A percentile compares a stretch with the other conserved stretches of the same genome.
phyloP scores from a whole-genome alignment of 2,888 invertebrate species.

The Xestia c-nigrum region DNA sequence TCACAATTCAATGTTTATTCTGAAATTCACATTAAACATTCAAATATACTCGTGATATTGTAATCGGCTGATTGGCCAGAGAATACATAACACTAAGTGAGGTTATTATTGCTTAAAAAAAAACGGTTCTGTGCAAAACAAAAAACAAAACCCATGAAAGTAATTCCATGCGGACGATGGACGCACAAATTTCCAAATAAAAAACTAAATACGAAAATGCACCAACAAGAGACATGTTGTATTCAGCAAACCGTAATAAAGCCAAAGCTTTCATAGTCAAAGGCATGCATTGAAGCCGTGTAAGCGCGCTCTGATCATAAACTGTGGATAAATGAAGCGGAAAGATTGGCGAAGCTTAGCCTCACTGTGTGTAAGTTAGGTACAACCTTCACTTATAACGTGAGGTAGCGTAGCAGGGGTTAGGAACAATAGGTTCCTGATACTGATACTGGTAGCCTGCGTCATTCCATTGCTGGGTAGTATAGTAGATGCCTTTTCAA shows the following conservation, averaged over 20 bases:
- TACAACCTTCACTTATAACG: conserved; percentile 1
- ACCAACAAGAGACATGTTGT: conserved; percentile 17
- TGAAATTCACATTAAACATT: neutral
- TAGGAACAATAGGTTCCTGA: neutral
- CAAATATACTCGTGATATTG: too few species aligned
- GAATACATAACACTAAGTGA: too few species aligned
- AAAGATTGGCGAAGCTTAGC: conserved; percentile 54
- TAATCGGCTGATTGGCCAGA: too few species aligned
- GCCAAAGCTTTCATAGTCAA: conserved; percentile 26
- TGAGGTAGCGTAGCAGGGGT: neutral
- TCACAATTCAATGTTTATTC: too few species aligned
- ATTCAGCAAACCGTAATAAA: conserved; percentile 27
- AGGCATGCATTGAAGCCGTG: conserved; percentile 31
- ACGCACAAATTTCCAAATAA: neutral
- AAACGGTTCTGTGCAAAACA: too few species aligned
- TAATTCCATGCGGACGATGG: too few species aligned
- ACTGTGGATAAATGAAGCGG: conserved; percentile 61
- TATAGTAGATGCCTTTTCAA: too few species aligned
- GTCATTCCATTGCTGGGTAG: too few species aligned
- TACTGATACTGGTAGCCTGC: neutral
- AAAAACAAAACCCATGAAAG: too few species aligned
- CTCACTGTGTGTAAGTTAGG: conserved; percentile 29
- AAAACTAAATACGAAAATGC: conserved; percentile 3
- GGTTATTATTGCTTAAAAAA: too few species aligned
- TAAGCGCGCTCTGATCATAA: conserved; percentile 55